Base-by-base conservation (phyloP, 1,140 invertebrate species). In the Pygmarrhopalites habei region DNA sequence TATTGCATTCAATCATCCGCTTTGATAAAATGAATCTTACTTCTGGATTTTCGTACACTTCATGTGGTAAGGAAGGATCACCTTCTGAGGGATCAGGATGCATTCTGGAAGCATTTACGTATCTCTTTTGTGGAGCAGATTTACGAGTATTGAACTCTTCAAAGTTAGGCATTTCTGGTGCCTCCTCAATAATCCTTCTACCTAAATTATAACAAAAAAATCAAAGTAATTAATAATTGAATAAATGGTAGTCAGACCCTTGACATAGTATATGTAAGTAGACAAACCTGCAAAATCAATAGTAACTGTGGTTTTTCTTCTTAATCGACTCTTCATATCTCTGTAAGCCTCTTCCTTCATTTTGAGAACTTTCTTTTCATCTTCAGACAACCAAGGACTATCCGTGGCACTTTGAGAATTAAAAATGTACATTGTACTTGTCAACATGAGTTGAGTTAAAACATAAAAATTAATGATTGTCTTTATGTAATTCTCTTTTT, bases 221-320 rank as follows among this genome's bases (percentile, higher is more conserved):
- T n/a, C n/a, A n/a, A n/a, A n/a, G n/a, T n/a, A n/a, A n/a, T n/a
- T n/a, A n/a, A n/a, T n/a, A n/a, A n/a, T n/a, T n/a, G n/a, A n/a
- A n/a, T n/a, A n/a, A n/a, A n/a, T n/a, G n/a, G n/a, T n/a, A n/a
- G n/a, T n/a, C 39, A 12, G 12, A 41, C 39, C 39, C n/a, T n/a
- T 12, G 39, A 12, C 39, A 41, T 41, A 41, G 39, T 41, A 41
- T 41, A 41, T 12, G 39, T n/a, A 41, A 41, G 12, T 41, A 41
- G 39, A 26, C 65, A 79, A 74, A 75, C 86, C 90, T 15, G 85
- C 88, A 78, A 96, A 89, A 78, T 96, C 92, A 43, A 96, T 80
- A 3, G 85, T 88, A 41, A 78, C 62, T 55, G 74, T 77, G 39
- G 89, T 76, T 73, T 86, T 89, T 73, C 81, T 81, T 59, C 82